Conservation (phyloP, 2,888 invertebrate genomes). For the Nyleta sp. region DNA sequence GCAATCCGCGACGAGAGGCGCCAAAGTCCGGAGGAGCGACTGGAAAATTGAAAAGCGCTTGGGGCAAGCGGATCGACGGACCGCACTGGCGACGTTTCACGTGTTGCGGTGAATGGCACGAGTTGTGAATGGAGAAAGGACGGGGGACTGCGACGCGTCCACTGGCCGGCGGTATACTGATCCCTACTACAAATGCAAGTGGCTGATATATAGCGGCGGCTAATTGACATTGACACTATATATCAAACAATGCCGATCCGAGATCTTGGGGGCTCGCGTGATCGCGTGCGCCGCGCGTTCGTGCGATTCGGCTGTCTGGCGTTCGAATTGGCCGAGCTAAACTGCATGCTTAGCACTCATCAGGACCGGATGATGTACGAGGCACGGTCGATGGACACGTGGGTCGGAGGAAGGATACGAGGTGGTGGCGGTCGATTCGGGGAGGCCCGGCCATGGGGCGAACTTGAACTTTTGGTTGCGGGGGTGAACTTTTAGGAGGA, state of each 20-base stretch:
- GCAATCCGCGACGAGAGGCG: too few relatives aligned
- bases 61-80: background rate
- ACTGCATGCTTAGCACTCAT: conserved; percentile 33
- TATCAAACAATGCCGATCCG: conserved; percentile 26
- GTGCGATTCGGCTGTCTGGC: conserved; percentile 17
- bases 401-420: too few relatives aligned
- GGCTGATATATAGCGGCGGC: conserved; percentile 51
- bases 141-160: conserved; percentile 16
- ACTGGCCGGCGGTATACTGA: conserved; percentile 34
- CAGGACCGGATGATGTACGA: background rate
- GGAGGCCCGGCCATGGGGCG: too few relatives aligned
- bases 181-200: conserved; percentile 50
- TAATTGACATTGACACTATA: conserved; percentile 54
- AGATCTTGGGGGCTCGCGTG: conserved; percentile 27
- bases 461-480: too few relatives aligned
- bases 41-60: too few relatives aligned
- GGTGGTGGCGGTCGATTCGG: too few relatives aligned
- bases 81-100: background rate
- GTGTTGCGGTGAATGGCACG: conserved; percentile 1
- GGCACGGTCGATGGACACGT: too few relatives aligned
- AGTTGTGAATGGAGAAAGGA: conserved; percentile 30
- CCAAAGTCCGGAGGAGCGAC: too few relatives aligned
- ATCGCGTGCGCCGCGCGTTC: conserved; percentile 49
- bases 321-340: conserved; percentile 28
- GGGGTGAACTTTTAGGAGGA: too few relatives aligned